Base-by-base conservation (phyloP, 2,113 vertebrate species). In the Rhinopomastus cyanomelas region DNA sequence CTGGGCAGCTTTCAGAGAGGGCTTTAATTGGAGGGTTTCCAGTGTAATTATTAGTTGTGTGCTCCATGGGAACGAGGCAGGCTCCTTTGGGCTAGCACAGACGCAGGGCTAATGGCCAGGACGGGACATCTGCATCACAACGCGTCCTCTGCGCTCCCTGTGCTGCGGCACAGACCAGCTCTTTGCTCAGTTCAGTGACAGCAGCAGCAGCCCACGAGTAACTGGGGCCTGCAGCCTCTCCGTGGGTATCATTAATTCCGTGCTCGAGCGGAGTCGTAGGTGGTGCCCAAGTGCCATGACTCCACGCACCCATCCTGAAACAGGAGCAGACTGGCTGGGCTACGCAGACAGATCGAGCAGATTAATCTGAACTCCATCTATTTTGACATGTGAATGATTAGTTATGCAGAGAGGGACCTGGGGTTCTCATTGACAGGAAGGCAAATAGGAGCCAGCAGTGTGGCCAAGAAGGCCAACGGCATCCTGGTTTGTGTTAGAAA, bases 21-120 rank as follows among this genome's bases (percentile, higher is more conserved):
- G 20, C 74, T 91, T 90, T 87, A 93, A 88, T 73, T 94, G 79
- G 73, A 89, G 36, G 73, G 23, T 91, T 95, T 88, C 92, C 65
- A 39, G 9, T 89, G 42, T 85, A 88, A 91, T 91, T 91, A 75
- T 85, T 90, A 85, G 67, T 88, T 93, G 42, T 57, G 39, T 81
- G 76, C 87, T 93, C 82, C 44, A 56, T 42, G 44, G 73, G 27
- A 83, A 82, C n/a, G 52, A 85, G 80, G 55, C 16, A 1, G 8
- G 25, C 87, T 75, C 75, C 85, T 94, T 80, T 42, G 87, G 77
- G 81, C 68, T 87, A 91, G 49, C 71, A 34, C 5, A 44, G 32
- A 68, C n/a, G n/a, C n/a, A n/a, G n/a, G 72, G 77, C 83, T 88
- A 64, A 49, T 73, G 34, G n/a, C 51, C 44, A 73, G 73, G 53